A percentile compares a stretch with the other conserved stretches of the same genome.
Evolutionary conservation across 2,888 invertebrate species (phyloP).

Genomic region (Chymomyza caudatula): DNA sequence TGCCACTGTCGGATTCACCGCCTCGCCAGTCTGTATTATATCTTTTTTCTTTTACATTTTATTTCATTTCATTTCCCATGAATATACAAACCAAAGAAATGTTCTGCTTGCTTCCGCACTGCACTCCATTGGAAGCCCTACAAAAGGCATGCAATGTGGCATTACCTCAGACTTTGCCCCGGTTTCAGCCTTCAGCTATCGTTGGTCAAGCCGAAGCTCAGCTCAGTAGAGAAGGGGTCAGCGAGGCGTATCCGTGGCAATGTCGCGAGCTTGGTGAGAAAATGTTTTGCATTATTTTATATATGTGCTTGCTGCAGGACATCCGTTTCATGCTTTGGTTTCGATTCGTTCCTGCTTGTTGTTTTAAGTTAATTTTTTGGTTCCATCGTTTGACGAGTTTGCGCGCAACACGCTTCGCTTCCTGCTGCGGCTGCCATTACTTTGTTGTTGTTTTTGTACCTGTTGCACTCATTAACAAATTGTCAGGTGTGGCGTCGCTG

Average conservation of each 20-base stretch:
- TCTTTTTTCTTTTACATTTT: slow-evolving; percentile 22
- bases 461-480: slow-evolving; percentile 70
- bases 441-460: slow-evolving; percentile 38
- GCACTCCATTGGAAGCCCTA: slow-evolving; percentile 31
- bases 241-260: slow-evolving; percentile 44
- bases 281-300: slow-evolving; percentile 69
- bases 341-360: slow-evolving; percentile 14
- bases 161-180: slow-evolving; percentile 1
- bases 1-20: no score
- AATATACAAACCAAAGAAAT: slow-evolving; percentile 20
- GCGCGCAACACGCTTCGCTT: slow-evolving; percentile 56
- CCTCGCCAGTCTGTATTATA: no score
- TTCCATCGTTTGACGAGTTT: slow-evolving; percentile 46
- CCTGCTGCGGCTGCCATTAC: slow-evolving; percentile 36
- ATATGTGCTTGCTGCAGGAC: slow-evolving; percentile 47
- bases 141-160: slow-evolving; percentile 47
- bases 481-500: slow-evolving; percentile 61
- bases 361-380: slow-evolving; percentile 18
- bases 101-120: slow-evolving; percentile 24
- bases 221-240: not conserved
- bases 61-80: slow-evolving; percentile 67
- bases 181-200: not conserved
- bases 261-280: slow-evolving; percentile 50
- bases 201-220: not conserved
- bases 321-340: slow-evolving; percentile 48